Conservation (phyloP, 1,140 invertebrate species). For the Ips nitidus region DNA sequence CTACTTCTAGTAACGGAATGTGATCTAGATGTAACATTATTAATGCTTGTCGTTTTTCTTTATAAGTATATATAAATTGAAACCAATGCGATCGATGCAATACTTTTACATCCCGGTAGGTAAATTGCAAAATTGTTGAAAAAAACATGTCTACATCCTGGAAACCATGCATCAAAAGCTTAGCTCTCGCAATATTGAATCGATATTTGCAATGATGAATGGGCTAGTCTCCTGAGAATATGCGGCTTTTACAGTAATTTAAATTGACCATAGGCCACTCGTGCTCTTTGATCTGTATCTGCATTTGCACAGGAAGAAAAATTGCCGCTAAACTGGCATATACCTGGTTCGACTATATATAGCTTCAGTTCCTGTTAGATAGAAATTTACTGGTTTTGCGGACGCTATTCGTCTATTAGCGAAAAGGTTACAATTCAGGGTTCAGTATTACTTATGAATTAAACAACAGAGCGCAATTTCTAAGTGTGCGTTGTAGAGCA, state of each 20-base stretch:
- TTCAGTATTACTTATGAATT: too few relatives aligned
- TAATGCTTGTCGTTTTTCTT: too few relatives aligned
- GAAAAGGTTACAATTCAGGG: too few relatives aligned
- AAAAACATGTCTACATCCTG: constrained; percentile 12
- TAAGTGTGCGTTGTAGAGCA: too few relatives aligned
- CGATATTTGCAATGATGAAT: constrained; percentile 25
- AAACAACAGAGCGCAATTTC: too few relatives aligned
- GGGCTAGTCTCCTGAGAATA: constrained; percentile 16
- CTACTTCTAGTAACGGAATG: too few relatives aligned
- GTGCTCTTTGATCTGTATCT: constrained; percentile 27
- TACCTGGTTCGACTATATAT: too few relatives aligned
- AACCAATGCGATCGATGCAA: not conserved
- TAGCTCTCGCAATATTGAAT: constrained; percentile 12
- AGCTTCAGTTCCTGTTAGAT: too few relatives aligned
- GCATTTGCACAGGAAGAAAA: constrained; percentile 13
- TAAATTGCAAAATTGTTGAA: constrained; percentile 7
- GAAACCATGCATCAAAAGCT: constrained; percentile 17
- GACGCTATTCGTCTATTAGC: too few relatives aligned
- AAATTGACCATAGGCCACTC: constrained; percentile 28
- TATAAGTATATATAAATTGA: too few relatives aligned
- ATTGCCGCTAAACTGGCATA: not conserved
- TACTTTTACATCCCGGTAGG: not conserved
- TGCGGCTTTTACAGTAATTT: constrained; percentile 28
- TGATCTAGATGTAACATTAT: too few relatives aligned
- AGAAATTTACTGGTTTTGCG: too few relatives aligned